Base-by-base conservation (phyloP, 2,797 vertebrate species). In the Sciurus vulgaris region DNA sequence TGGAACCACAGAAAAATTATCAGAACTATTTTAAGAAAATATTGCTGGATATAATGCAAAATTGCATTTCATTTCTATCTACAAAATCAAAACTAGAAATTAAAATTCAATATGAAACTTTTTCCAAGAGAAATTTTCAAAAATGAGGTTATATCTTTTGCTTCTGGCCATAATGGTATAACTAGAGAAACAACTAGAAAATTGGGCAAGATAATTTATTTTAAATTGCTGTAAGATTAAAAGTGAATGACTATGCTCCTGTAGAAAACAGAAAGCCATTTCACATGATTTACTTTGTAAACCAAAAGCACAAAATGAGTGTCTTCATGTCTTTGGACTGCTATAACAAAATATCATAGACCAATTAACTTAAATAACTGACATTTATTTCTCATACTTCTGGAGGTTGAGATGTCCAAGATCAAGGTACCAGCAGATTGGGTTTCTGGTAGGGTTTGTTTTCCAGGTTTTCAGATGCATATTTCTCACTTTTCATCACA, bases 11-110 rank as follows among this genome's bases (percentile, higher is more conserved):
- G 59, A 56, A 77, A 77, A 82, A 81, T 28, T 82, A 44, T 83
- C 24, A 83, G 30, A 44, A 91, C 11, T 41, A 38, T 82, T 82
- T 88, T 86, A 82, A n/a, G 20, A 95, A 94, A 70, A 70, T 11
- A 56, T 63, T 63, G 11, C 18, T 83, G 49, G 30, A 28, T 72
- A 18, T 33, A 78, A 33, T 70, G 47, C 51, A 47, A 92, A 95
- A 67, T 22, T 67, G 30, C 41, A 89, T 51, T 88, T 83, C 14
- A 84, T 22, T 84, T 83, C 18, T 63, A 18, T 49, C 70, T 77
- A 35, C 1, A 44, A 63, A 33, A 51, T 54, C n/a, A 89, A 95
- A 26, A 47, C 18, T 56, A 59, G 10, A 59, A 81, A 83, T n/a
- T 41, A 30, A 15, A 69, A 76, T 51, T 61, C 67, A 59, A 83